Conservation (phyloP, 2,797 vertebrate species). For the Enteromius paludinosus region DNA sequence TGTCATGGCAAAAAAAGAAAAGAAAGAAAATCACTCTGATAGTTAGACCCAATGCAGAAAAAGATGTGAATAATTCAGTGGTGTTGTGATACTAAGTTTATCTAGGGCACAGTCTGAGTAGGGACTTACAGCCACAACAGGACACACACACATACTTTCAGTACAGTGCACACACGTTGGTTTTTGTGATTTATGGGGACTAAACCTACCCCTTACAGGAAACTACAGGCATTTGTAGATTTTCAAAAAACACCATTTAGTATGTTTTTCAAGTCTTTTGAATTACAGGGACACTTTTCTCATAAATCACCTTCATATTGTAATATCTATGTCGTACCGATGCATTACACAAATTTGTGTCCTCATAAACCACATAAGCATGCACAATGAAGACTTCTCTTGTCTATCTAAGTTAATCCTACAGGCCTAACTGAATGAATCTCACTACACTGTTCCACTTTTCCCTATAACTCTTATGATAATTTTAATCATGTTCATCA, state of each 20-base stretch:
- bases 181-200: too few species aligned
- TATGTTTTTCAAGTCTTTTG: too few species aligned
- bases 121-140: constrained; percentile 31
- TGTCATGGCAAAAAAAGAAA: constrained; percentile 40
- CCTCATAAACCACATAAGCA: too few species aligned
- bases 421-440: constrained; percentile 12
- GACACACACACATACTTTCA: neutral
- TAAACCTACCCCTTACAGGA: too few species aligned
- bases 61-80: constrained; percentile 69
- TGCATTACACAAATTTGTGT: too few species aligned
- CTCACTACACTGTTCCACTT: constrained; percentile 15
- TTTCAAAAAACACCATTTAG: too few species aligned
- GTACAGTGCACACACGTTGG: too few species aligned
- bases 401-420: neutral
- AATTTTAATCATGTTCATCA: constrained; percentile 25
- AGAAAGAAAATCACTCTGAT: constrained; percentile 65
- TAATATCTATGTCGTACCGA: too few species aligned
- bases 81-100: constrained; percentile 43
- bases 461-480: constrained; percentile 13
- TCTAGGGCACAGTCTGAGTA: constrained; percentile 58
- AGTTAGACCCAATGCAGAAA: constrained; percentile 41
- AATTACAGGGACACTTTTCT: too few species aligned
- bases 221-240: too few species aligned
- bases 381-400: too few species aligned
- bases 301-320: too few species aligned